Conservation (phyloP, 2,797 vertebrate species). For the Benthosema pterotum region DNA sequence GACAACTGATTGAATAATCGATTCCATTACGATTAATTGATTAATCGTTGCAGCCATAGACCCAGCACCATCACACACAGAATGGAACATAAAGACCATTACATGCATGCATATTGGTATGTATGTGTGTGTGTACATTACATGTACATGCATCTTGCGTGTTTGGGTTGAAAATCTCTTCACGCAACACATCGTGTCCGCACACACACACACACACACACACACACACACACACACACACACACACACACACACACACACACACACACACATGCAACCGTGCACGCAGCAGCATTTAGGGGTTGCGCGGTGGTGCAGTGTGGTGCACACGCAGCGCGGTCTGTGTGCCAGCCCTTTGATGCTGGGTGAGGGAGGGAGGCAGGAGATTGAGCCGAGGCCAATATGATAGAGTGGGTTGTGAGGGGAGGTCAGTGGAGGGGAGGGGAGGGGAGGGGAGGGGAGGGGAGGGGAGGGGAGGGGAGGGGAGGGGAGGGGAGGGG, state of each 20-base stretch:
- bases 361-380: constrained; percentile 49
- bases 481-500: constrained; percentile 14
- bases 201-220: too few relatives aligned
- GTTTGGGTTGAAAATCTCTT: too few relatives aligned
- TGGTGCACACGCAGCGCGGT: constrained; percentile 1
- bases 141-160: too few relatives aligned
- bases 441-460: constrained; percentile 14
- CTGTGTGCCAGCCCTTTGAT: constrained; percentile 47
- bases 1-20: too few relatives aligned
- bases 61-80: too few relatives aligned
- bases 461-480: not conserved
- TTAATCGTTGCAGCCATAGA: too few relatives aligned
- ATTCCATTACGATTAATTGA: too few relatives aligned
- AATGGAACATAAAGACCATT: too few relatives aligned
- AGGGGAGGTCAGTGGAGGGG: constrained; percentile 51
- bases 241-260: not conserved
- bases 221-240: too few relatives aligned
- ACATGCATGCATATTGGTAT: too few relatives aligned
- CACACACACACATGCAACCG: constrained; percentile 9
- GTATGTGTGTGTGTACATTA: too few relatives aligned
- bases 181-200: not conserved
- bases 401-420: constrained; percentile 53
- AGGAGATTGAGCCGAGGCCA: constrained; percentile 40
- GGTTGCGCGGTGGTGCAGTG: not conserved
- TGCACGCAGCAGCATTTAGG: not conserved